Base-by-base conservation (phyloP, 2,888 invertebrate genomes). In the Dicyrtomina minuta region DNA sequence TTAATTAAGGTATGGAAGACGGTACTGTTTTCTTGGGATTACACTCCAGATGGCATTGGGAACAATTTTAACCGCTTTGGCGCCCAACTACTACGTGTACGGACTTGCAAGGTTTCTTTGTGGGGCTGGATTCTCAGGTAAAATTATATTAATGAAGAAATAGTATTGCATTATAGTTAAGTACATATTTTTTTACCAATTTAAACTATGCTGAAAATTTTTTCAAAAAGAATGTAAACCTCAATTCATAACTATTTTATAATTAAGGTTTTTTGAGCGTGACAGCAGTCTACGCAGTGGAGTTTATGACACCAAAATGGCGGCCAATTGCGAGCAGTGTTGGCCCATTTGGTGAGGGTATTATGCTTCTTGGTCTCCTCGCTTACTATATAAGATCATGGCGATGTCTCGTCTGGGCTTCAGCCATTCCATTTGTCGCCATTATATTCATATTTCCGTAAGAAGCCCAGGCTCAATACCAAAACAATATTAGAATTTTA, bases 221-320 rank as follows among this genome's bases (percentile, higher is more conserved):
- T 12, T 51, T 20, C 17, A 20, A 51, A 20, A 51, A 12, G 10
- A 46, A 46, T 51, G 20, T 4, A 13, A 15, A 51, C 20, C 20
- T 17, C 2, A 51, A 20, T 20, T 12, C 17, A 51, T 20, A 46
- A 12, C 3, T n/a, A 46, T 4, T 51, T 51, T 10, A 51, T 20
- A 22, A 51, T 2, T 13, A 43, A 74, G 77, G 75, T 12, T 75
- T 74, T 39, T 72, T 77, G 72, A 71, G 70, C 10, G 53, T 74
- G 65, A 71, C 72, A 13, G 73, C 73, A 20, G 72, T 75, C 27
- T 77, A 77, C 60, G 67, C 72, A 8, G 68, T 77, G 68, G 77
- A 77, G 65, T 77, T 77, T 41, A 41, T 77, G 49, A 75, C 74
- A 0, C 73, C 75, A 20, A 69, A 73, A 60, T 72, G 71, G 66